A percentile compares a stretch with the other conserved stretches of the same genome.
Evolutionary conservation across 2,888 invertebrate species (phyloP).

Genomic region (Antheraea yamamai): DNA sequence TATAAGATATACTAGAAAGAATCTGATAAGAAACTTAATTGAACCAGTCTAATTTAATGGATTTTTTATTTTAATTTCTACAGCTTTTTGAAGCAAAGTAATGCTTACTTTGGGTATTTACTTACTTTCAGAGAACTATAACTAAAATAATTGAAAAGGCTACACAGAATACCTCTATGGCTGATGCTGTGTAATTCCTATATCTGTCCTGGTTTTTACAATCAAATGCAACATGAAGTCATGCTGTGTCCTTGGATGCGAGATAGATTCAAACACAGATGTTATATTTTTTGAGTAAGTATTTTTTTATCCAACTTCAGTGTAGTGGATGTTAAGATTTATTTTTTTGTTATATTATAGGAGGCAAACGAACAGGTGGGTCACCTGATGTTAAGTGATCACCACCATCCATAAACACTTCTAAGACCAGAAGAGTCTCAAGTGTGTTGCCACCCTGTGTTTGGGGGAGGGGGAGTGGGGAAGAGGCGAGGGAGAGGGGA

Average conservation of each 20-base stretch:
- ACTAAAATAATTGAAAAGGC: not conserved
- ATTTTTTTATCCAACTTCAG: not conserved
- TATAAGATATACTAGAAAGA: no score
- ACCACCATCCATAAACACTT: no score
- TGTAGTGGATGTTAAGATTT: no score
- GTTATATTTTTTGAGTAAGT: conserved; percentile 59
- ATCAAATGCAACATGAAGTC: conserved; percentile 36
- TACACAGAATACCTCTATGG: not conserved
- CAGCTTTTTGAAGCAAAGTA: not conserved
- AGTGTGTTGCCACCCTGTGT: no score
- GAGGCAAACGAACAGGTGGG: no score
- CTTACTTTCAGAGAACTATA: no score
- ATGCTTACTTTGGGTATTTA: not conserved
- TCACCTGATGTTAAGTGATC: no score
- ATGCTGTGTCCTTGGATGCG: conserved; percentile 60
- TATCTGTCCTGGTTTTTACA: not conserved
- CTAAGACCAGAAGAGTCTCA: no score
- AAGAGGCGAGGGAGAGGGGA: no score
- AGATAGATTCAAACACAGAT: conserved; percentile 34
- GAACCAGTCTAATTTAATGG: not conserved
- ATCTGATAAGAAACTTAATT: not conserved
- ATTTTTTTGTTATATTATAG: no score
- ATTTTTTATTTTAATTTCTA: not conserved
- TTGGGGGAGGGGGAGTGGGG: no score
- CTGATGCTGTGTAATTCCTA: not conserved